Percentiles rank a stretch among this genome's conserved stretches.
phyloP scores from a whole-genome alignment of 2,888 invertebrate genomes.

The Limnephilus auricula region DNA sequence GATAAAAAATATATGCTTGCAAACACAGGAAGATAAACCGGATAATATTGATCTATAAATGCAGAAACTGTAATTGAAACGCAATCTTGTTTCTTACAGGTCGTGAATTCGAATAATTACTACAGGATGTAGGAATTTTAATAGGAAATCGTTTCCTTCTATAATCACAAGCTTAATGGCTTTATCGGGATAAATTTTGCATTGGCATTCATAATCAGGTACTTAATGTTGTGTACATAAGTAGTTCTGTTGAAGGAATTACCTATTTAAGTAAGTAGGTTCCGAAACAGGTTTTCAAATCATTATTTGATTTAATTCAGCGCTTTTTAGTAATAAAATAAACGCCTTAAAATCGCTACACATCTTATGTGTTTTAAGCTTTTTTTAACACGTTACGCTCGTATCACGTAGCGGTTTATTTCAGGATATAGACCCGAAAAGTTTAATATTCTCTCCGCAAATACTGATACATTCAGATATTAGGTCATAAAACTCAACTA shows the following conservation, averaged over 20 bases:
- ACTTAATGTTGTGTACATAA: background rate
- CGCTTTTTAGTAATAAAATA: background rate
- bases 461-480: no score
- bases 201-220: background rate
- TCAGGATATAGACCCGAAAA: no score
- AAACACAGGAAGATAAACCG: background rate
- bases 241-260: no score
- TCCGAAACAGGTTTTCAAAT: background rate
- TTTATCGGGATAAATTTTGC: background rate
- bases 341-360: background rate
- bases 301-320: background rate
- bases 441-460: no score
- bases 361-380: background rate
- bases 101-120: background rate
- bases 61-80: background rate
- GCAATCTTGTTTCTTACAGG: background rate
- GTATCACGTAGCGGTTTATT: no score
- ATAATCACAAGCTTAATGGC: background rate
- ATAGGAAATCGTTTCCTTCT: background rate
- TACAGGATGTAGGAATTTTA: background rate
- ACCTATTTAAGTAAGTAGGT: no score
- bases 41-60: background rate
- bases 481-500: no score
- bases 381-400: background rate
- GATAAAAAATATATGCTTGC: background rate